These are phyloP conservation scores for Cichladusa arquata DNA, from an alignment of 2,113 vertebrate genomes.

Conservation along the genomic window DNA sequence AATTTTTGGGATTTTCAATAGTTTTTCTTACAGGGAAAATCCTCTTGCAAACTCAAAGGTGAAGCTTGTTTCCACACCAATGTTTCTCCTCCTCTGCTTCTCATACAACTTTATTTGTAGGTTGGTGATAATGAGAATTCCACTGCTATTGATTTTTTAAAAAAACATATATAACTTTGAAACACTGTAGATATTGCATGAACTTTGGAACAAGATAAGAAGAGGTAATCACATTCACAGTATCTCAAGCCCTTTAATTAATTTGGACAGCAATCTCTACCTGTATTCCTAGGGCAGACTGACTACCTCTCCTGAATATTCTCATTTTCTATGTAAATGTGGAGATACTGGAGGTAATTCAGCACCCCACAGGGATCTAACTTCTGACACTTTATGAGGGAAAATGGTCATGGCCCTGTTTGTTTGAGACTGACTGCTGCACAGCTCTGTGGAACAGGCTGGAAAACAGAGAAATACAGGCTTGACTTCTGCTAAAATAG, in stretches of 20 bases:
- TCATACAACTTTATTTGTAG: conserved; percentile 7
- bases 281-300: neutral
- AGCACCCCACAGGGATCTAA: neutral
- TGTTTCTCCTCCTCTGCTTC: neutral
- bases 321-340: neutral
- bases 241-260: conserved; percentile 15
- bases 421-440: neutral
- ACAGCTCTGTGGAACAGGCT: neutral
- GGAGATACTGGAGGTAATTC: neutral
- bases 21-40: neutral
- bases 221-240: neutral
- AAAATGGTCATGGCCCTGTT: neutral
- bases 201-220: conserved; percentile 47
- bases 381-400: neutral
- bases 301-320: neutral
- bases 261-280: neutral
- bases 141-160: conserved; percentile 1
- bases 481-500: neutral
- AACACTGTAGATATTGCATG: conserved; percentile 11
- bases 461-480: neutral
- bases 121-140: conserved; percentile 25
- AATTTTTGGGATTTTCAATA: neutral
- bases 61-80: neutral
- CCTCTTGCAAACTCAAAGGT: neutral
- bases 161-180: neutral